Evolutionary conservation across 2,113 vertebrate genomes (phyloP).

Genomic region (Diadophis punctatus): DNA sequence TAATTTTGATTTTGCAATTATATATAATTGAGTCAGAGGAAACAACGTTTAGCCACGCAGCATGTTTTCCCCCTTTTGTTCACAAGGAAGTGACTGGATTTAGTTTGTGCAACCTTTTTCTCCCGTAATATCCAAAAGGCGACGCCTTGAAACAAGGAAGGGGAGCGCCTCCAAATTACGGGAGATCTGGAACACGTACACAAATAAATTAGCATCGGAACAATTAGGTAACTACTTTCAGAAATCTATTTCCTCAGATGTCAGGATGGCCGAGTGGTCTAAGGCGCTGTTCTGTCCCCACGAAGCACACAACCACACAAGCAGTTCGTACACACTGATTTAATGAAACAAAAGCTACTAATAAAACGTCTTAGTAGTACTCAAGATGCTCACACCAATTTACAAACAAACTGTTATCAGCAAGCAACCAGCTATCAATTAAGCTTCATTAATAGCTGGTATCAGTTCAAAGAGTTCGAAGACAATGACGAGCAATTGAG

Average conservation of each 20-base stretch:
- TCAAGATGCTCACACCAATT: no score
- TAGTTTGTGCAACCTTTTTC: not conserved
- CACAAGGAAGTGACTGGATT: not conserved
- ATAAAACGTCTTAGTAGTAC: no score
- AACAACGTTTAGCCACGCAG: not conserved
- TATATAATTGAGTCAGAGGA: not conserved
- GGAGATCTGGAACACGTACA: fast-evolving
- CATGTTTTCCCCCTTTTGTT: not conserved
- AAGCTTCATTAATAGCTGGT: no score
- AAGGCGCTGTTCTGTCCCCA: slow-evolving; percentile 79
- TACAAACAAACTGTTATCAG: no score
- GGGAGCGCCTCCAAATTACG: no score
- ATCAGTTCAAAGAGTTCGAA: no score
- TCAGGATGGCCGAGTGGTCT: slow-evolving; percentile 81
- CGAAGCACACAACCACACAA: no score
- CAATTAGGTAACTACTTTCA: not conserved
- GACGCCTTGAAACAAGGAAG: not conserved
- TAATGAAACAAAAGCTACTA: no score
- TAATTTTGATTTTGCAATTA: not conserved
- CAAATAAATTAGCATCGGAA: not conserved
- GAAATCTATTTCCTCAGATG: not conserved
- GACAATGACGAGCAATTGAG: no score
- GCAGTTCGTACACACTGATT: no score
- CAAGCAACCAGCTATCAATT: no score
- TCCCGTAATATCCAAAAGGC: not conserved